Conservation (phyloP, 2,113 vertebrate species). For the Dryoscopus gambensis region DNA sequence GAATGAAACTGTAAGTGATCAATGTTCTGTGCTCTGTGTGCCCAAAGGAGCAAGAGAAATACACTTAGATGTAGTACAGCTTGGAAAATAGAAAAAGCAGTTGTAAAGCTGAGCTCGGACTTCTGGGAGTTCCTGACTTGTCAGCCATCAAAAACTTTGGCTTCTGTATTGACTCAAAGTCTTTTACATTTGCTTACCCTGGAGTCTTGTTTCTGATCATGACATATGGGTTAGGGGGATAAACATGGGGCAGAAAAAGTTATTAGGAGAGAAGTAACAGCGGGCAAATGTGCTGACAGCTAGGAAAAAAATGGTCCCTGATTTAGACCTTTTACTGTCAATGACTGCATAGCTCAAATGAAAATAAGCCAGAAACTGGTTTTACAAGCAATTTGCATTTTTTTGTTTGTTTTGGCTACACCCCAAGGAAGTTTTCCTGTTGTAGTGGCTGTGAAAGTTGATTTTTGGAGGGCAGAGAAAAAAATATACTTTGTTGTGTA, state of each 20-base stretch:
- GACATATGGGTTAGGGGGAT: not conserved
- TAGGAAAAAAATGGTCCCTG: not conserved
- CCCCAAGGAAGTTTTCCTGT: not conserved
- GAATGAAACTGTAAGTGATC: not conserved
- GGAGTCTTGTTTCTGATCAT: not conserved
- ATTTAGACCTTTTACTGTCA: not conserved
- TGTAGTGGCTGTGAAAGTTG: not conserved
- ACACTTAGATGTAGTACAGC: fast-evolving
- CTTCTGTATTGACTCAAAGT: not conserved
- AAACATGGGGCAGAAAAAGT: not conserved
- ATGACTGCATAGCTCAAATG: not conserved
- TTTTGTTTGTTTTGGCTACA: not conserved
- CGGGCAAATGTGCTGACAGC: not conserved
- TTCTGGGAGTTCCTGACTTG: not conserved
- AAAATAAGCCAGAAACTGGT: not conserved
- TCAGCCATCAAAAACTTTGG: not conserved
- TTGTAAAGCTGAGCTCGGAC: not conserved
- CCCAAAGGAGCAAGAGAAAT: not conserved
- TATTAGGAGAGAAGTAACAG: not conserved
- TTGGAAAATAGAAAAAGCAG: not conserved
- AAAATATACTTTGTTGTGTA: not conserved
- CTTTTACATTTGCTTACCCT: not conserved
- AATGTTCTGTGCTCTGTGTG: not conserved
- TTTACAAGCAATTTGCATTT: not conserved
- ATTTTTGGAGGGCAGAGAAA: not conserved